These are phyloP conservation scores for Notarius quadriscutis DNA, from an alignment of 2,113 vertebrate genomes.

Conservation along the genomic window DNA sequence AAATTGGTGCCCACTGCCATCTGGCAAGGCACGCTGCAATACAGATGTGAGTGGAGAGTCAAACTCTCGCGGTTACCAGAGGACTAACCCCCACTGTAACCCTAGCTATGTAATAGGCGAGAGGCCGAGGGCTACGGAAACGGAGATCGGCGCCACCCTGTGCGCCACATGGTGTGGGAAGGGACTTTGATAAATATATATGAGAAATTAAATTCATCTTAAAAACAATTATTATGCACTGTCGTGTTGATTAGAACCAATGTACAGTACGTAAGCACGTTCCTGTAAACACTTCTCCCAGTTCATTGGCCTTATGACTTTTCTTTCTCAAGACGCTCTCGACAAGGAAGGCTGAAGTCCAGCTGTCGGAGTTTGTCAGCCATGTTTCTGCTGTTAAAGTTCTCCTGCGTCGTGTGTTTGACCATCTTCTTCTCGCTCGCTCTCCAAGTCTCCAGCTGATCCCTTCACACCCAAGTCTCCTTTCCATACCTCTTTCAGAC, in stretches of 20 bases:
- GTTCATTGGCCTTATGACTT: not conserved
- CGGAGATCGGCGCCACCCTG: too few relatives aligned
- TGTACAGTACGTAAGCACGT: not conserved
- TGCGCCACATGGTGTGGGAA: too few relatives aligned
- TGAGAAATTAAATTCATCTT: too few relatives aligned
- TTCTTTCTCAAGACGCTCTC: slow-evolving; percentile 5
- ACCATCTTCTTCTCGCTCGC: slow-evolving; percentile 31
- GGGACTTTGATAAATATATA: too few relatives aligned
- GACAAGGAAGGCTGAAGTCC: not conserved
- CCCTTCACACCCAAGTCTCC: slow-evolving; percentile 65
- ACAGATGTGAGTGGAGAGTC: too few relatives aligned
- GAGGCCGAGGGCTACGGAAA: too few relatives aligned
- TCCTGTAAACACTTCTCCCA: not conserved
- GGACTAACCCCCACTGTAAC: too few relatives aligned
- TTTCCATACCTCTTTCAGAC: slow-evolving; percentile 80
- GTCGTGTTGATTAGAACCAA: not conserved
- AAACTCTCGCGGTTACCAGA: too few relatives aligned
- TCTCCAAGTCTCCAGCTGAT: slow-evolving; percentile 43
- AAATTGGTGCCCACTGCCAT: too few relatives aligned
- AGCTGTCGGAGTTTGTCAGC: not conserved
- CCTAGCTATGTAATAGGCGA: too few relatives aligned
- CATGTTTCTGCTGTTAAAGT: slow-evolving; percentile 66
- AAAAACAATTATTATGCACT: not conserved
- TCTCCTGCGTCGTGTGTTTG: slow-evolving; percentile 70
- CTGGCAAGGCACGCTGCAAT: too few relatives aligned